Conservation (phyloP, 2,888 invertebrate species). For the Mantis religiosa region DNA sequence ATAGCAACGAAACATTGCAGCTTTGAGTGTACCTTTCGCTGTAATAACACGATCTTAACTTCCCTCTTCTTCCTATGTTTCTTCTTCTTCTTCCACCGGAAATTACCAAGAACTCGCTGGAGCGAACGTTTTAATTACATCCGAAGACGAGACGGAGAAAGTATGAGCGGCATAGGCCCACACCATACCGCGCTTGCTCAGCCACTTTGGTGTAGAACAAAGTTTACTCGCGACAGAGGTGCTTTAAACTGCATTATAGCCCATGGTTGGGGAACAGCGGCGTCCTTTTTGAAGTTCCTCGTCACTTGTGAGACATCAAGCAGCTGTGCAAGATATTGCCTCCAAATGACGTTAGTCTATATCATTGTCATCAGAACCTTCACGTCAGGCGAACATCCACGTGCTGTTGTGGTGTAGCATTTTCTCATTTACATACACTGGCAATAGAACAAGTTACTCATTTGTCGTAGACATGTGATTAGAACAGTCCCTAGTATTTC, state of each 20-base stretch:
- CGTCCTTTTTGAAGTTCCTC: background rate
- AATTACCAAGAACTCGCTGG: constrained; percentile 23
- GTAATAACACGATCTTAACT: constrained; percentile 16
- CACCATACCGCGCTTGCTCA: background rate
- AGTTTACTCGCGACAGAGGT: background rate
- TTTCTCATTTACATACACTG: no score
- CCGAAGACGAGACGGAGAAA: constrained; percentile 11
- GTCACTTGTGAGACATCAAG: background rate
- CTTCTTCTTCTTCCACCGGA: constrained; percentile 15
- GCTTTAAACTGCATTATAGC: background rate
- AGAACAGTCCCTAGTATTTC: no score
- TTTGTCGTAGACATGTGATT: no score
- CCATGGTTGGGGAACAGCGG: background rate
- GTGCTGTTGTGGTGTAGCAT: no score
- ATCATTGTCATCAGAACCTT: background rate
- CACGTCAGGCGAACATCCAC: no score
- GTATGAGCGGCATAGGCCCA: background rate
- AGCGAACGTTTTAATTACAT: constrained; percentile 24
- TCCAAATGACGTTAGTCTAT: background rate
- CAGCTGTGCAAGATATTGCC: background rate
- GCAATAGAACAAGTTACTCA: no score
- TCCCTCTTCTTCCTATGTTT: background rate
- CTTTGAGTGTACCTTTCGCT: constrained; percentile 12
- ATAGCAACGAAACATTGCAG: background rate
- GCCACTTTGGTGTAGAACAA: background rate